A percentile compares a stretch with the other conserved stretches of the same genome.
Evolutionary conservation across 2,888 invertebrate species (phyloP).

Genomic region (Agrotis segetum): DNA sequence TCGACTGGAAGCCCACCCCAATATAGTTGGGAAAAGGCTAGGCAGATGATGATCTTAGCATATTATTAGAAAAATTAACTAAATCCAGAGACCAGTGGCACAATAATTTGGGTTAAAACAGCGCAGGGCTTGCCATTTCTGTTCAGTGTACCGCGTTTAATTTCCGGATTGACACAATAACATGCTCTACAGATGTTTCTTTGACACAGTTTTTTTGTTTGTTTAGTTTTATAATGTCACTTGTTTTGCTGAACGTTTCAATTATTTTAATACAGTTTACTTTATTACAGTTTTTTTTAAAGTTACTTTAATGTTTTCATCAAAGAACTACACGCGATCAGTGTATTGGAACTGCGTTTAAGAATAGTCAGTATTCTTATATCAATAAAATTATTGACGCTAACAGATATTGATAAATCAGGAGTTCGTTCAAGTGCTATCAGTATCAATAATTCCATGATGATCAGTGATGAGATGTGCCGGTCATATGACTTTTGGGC

Average conservation of each 20-base stretch:
- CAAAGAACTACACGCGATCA: background rate
- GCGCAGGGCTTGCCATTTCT: constrained; percentile 14
- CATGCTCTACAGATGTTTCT: constrained; percentile 23
- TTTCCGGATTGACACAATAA: constrained; percentile 17
- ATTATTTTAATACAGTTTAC: no score
- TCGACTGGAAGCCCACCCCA: no score
- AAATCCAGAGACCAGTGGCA: no score
- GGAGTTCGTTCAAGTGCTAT: no score
- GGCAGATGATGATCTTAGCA: no score
- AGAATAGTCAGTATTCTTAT: no score
- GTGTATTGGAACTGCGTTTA: background rate
- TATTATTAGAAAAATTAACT: no score
- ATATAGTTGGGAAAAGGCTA: no score
- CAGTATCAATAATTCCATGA: no score
- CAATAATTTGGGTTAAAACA: constrained; percentile 2
- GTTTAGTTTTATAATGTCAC: background rate
- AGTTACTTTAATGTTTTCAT: background rate
- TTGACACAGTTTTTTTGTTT: background rate
- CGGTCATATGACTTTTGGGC: no score
- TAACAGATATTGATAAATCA: no score
- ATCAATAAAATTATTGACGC: background rate
- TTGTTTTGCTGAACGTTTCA: background rate
- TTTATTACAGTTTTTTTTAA: no score
- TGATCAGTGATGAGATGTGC: background rate
- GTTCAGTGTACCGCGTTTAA: constrained; percentile 1